Evolutionary conservation across 2,797 vertebrate genomes (phyloP).

Genomic region (Naso thynnoides): DNA sequence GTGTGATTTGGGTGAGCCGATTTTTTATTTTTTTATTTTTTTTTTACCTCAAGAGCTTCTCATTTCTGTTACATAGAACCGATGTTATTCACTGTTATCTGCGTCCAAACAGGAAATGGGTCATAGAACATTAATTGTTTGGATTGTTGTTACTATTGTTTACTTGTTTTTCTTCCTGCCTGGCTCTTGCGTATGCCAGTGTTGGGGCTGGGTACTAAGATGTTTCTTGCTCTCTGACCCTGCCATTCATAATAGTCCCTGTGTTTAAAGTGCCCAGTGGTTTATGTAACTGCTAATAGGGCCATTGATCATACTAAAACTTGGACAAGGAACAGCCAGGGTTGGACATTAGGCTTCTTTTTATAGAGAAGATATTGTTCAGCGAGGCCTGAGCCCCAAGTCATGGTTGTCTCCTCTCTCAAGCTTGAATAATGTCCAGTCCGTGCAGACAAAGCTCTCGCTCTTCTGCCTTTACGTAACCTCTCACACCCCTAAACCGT

Average conservation of each 20-base stretch:
- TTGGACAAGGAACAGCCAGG: constrained; percentile 43
- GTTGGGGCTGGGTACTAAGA: constrained; percentile 44
- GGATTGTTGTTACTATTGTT: constrained; percentile 39
- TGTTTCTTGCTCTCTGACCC: constrained; percentile 58
- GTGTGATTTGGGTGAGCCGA: neutral
- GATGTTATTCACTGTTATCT: constrained; percentile 11
- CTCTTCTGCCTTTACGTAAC: constrained; percentile 78
- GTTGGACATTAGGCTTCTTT: constrained; percentile 56
- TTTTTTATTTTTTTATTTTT: too few species aligned
- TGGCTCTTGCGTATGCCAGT: constrained; percentile 43
- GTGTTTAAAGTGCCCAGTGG: constrained; percentile 57
- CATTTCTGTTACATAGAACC: neutral
- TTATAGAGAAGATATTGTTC: constrained; percentile 59
- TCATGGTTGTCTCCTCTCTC: constrained; percentile 69
- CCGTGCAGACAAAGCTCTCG: constrained; percentile 66
- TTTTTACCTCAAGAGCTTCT: too few species aligned
- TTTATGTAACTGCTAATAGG: constrained; percentile 75
- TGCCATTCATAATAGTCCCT: constrained; percentile 45
- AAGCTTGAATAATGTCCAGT: constrained; percentile 61
- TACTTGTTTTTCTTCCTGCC: constrained; percentile 59
- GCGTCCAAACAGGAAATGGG: constrained; percentile 13
- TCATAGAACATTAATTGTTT: constrained; percentile 23
- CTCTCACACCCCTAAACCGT: constrained; percentile 48
- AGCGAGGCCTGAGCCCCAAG: constrained; percentile 43
- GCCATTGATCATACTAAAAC: constrained; percentile 63